Conservation (phyloP, 1,140 invertebrate genomes). For the Melitaea cinxia region DNA sequence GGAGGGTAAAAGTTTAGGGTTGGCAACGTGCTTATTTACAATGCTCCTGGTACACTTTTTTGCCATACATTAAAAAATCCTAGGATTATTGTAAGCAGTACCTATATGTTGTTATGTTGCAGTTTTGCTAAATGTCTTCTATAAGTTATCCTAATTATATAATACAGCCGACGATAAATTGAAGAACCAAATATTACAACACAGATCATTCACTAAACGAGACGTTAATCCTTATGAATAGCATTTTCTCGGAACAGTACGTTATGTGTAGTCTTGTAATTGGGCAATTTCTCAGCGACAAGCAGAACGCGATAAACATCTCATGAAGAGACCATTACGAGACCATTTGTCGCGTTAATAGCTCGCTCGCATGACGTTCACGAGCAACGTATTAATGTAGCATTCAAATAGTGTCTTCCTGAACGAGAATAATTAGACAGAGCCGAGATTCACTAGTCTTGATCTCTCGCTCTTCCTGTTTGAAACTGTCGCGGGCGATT, state of each 20-base stretch:
- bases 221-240: not conserved
- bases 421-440: constrained; percentile 18
- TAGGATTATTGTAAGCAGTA: too few relatives aligned
- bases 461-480: constrained; percentile 8
- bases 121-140: too few relatives aligned
- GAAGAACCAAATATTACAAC: too few relatives aligned
- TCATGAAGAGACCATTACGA: constrained; percentile 44
- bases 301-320: constrained; percentile 51
- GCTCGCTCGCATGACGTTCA: constrained; percentile 41
- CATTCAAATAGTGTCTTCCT: constrained; percentile 26
- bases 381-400: constrained; percentile 9
- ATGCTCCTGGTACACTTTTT: too few relatives aligned
- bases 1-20: too few relatives aligned
- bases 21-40: too few relatives aligned
- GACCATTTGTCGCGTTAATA: constrained; percentile 57
- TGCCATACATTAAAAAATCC: too few relatives aligned
- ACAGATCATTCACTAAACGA: not conserved
- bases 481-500: not conserved
- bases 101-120: too few relatives aligned
- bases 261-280: constrained; percentile 44
- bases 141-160: too few relatives aligned
- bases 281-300: constrained; percentile 50
- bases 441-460: constrained; percentile 1
- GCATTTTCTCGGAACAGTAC: constrained; percentile 7
- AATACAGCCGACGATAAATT: too few relatives aligned